Base-by-base conservation (phyloP, 2,113 vertebrate genomes). In the Myrmecophaga tridactyla region DNA sequence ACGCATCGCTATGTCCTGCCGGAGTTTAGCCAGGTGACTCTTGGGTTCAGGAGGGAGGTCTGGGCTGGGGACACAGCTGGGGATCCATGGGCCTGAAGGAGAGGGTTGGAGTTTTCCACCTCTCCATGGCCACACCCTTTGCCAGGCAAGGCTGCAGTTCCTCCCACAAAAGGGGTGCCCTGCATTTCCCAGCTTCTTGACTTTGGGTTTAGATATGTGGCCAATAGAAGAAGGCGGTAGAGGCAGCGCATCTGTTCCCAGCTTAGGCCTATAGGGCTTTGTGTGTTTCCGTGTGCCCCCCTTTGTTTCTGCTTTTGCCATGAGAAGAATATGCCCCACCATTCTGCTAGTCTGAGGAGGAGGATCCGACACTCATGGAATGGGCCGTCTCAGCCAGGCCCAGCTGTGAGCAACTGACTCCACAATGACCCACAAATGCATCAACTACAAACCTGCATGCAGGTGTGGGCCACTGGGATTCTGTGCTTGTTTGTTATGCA, bases 291-390 rank as follows among this genome's bases (percentile, higher is more conserved):
- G 14, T 11, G 1, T 23, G 4, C 21, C 0, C 7, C 31, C 31
- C 34, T 20, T 76, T 6, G 10, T 36, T 34, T 23, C 34, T 65
- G 81, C 11, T 14, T 2, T 48, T 31, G 21, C 60, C 4, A 1
- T 31, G 73, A 31, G 73, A 31, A 48, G 46, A 17, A 12, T 46
- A 41, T 1, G 4, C 14, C 46, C 6, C 2, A 39, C 18, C 14
- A 0, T 1, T 56, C 77, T n/a, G 25, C 18, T 9, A 21, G 18
- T 15, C 41, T 53, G 14, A 31, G 43, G 73, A 69, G 36, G 48
- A 31, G 34, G 72, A 1, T 1, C 6, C 20, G 86, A 21, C 62
- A 27, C 20, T 0, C 2, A 15, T 0, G 11, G 51, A 23, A 21
- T 60, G 39, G 48, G 13, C 39, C 4, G 1, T 46, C 3, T 7